Conservation (phyloP, 2,797 vertebrate genomes). For the Centroberyx gerrardi region DNA sequence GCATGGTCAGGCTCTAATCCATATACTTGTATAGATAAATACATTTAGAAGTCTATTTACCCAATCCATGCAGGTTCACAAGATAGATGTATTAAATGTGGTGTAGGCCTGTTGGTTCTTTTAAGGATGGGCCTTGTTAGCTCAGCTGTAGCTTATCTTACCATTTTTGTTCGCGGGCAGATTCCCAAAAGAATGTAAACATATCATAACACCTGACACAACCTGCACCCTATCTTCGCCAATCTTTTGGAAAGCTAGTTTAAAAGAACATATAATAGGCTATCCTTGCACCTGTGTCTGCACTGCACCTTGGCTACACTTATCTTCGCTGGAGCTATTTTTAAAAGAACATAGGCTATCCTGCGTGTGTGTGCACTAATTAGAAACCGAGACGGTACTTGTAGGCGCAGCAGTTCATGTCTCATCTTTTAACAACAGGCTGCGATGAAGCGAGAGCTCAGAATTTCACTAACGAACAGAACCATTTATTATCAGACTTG, state of each 20-base stretch:
- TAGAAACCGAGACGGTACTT: conserved; percentile 15
- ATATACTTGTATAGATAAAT: not conserved
- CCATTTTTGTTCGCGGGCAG: not conserved
- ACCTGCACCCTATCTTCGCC: not conserved
- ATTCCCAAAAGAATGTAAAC: not conserved
- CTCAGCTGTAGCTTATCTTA: not conserved
- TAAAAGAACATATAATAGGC: conserved; percentile 3
- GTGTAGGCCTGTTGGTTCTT: not conserved
- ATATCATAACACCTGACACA: not conserved
- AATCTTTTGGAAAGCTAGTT: not conserved
- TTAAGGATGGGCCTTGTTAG: not conserved
- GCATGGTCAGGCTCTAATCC: not conserved
- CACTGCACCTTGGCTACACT: not conserved
- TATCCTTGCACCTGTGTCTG: conserved; percentile 2
- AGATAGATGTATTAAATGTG: conserved; percentile 1
- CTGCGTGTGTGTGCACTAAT: conserved; percentile 24
- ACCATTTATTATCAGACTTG: conserved; percentile 26
- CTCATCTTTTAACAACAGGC: conserved; percentile 34
- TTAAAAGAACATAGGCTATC: not conserved
- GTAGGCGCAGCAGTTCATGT: conserved; percentile 5
- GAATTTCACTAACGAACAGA: not conserved
- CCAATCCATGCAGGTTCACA: not conserved
- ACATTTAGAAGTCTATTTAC: not conserved
- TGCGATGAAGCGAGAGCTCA: conserved; percentile 18
- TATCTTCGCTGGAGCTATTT: not conserved